These are phyloP conservation scores for Hippopotamus amphibius DNA, from an alignment of 2,113 vertebrate species.

Conservation along the genomic window DNA sequence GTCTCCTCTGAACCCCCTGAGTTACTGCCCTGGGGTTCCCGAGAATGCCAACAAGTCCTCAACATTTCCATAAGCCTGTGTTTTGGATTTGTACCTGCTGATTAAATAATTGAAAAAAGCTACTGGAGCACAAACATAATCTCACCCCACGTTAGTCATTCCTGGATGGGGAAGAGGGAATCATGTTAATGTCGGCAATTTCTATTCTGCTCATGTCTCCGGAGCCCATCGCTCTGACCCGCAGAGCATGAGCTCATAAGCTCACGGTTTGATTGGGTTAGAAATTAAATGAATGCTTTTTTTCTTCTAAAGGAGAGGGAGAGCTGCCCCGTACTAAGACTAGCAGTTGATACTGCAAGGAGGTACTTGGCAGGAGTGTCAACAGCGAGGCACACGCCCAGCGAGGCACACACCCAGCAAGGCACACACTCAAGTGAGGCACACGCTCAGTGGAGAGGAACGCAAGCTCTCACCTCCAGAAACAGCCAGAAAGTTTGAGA, in stretches of 20 bases:
- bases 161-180: constrained; percentile 16
- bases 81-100: constrained; percentile 65
- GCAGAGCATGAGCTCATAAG: constrained; percentile 66
- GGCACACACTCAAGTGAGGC: neutral
- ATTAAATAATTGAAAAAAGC: constrained; percentile 74
- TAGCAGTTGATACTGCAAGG: constrained; percentile 77
- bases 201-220: constrained; percentile 63
- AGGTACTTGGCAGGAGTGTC: constrained; percentile 63
- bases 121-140: constrained; percentile 58
- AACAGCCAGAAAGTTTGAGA: neutral
- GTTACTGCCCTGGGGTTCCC: neutral
- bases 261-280: constrained; percentile 80
- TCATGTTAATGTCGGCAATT: constrained; percentile 58
- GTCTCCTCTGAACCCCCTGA: neutral
- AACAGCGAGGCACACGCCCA: neutral
- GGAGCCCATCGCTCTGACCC: constrained; percentile 56
- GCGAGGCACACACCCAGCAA: neutral
- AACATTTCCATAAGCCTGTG: constrained; percentile 21
- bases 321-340: constrained; percentile 61
- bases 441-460: neutral
- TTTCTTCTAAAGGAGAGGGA: constrained; percentile 64
- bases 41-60: neutral
- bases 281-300: constrained; percentile 79
- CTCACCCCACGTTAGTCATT: constrained; percentile 54
- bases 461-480: constrained; percentile 7